phyloP scores from a whole-genome alignment of 1,140 invertebrate species.

The Copidosoma floridanum region DNA sequence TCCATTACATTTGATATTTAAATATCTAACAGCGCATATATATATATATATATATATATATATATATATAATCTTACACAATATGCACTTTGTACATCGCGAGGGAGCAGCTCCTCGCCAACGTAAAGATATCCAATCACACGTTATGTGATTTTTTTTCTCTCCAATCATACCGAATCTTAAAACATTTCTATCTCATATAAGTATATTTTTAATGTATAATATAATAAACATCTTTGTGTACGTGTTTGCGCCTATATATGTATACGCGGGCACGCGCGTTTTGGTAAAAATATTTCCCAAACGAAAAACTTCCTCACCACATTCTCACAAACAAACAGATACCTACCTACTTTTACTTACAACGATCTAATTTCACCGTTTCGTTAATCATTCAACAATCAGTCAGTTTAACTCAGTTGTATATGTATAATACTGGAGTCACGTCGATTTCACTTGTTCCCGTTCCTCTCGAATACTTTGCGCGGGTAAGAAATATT shows the following conservation, averaged over 20 bases:
- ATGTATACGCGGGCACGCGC: conserved; percentile 11
- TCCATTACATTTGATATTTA: conserved; percentile 22
- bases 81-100: conserved; percentile 33
- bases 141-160: conserved; percentile 9
- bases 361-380: too few relatives aligned
- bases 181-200: neutral
- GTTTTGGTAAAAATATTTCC: conserved; percentile 26
- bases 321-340: too few relatives aligned
- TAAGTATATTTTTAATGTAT: too few relatives aligned
- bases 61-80: conserved; percentile 27
- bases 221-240: conserved; percentile 18
- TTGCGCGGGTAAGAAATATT: conserved; percentile 23
- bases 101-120: conserved; percentile 13
- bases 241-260: conserved; percentile 12
- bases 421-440: conserved; percentile 21
- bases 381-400: conserved; percentile 15
- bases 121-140: conserved; percentile 5
- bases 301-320: too few relatives aligned
- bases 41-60: too few relatives aligned
- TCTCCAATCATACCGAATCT: conserved; percentile 15
- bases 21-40: conserved; percentile 26
- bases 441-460: conserved; percentile 5
- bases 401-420: conserved; percentile 10
- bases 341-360: too few relatives aligned
- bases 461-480: conserved; percentile 5